Conservation (phyloP, 2,113 vertebrate genomes). For the Heterotis niloticus region DNA sequence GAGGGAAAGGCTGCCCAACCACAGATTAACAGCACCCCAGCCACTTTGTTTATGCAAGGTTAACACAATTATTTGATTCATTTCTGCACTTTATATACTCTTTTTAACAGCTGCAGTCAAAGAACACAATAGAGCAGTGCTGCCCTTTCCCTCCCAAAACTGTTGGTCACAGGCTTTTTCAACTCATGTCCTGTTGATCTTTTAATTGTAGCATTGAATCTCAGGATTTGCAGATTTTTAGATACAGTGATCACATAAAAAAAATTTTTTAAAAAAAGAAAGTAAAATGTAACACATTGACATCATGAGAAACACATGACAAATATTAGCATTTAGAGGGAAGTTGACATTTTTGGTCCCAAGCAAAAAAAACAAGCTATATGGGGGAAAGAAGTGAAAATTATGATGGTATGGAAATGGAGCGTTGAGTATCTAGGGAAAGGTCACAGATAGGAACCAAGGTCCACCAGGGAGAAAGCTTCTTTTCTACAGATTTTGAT, state of each 20-base stretch:
- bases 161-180: not conserved
- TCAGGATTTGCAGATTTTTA: not conserved
- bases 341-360: no score
- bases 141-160: not conserved
- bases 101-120: conserved; percentile 24
- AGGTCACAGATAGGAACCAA: no score
- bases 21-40: conserved; percentile 51
- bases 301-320: not conserved
- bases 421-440: no score
- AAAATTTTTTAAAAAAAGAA: not conserved
- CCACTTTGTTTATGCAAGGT: conserved; percentile 49
- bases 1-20: conserved; percentile 51
- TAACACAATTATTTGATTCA: conserved; percentile 45
- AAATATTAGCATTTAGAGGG: no score
- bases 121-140: not conserved
- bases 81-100: conserved; percentile 18
- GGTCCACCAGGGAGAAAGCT: not conserved
- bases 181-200: not conserved
- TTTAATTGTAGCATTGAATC: not conserved
- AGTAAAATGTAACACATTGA: not conserved
- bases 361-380: no score
- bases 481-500: not conserved
- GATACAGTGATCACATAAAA: not conserved
- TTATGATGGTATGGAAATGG: no score
- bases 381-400: no score